Evolutionary conservation across 2,888 invertebrate genomes (phyloP), one percentile per base, ranked within the genome.

Genomic region (Ennomos fuscantarius): DNA sequence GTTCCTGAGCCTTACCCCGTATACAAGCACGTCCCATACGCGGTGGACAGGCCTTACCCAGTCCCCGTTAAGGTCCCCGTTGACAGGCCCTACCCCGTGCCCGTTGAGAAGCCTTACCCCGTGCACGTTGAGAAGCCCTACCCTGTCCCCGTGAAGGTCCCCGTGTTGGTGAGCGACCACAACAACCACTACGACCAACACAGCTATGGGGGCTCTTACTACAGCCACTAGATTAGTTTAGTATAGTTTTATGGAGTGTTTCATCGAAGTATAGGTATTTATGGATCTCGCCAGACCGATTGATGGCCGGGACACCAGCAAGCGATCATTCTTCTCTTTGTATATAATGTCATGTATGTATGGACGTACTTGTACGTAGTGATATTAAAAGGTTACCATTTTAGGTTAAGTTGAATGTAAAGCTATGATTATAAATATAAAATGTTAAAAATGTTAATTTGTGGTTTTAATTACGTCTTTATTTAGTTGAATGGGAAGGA

Each of bases 31-130:
- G 89, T 95, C 10, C 94, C 94, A 40, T 92, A 93, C 74, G 84
- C 94, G 70, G 93, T 94, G 2, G 94, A 94, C 72, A 94, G 83
- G 82, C 93, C 90, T 42, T 90, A 91, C 70, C 94, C 95, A 54
- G 95, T 95, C 13, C 94, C 95, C 63, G 95, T 96, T 13, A 94
- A 95, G 76, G 94, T 95, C 34, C 94, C 93, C 62, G 93, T 94
- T 42, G 94, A 95, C 78, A 93, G 94, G 82, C 95, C 95, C 12
- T 93, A 93, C 87, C 94, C 94, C 65, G 94, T 94, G n/a, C 89
- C 83, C 53, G 78, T 93, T 1, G 93, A 93, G 67, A 92, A 76
- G 74, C 93, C 84, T 46, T 72, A 87, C 62, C 90, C 93, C 40
- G 81, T 93, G 12, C 66, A 81, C 9, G 89, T 93, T 5, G 94